These are phyloP conservation scores for Xiphias gladius DNA, from an alignment of 2,113 vertebrate species.

Conservation along the genomic window DNA sequence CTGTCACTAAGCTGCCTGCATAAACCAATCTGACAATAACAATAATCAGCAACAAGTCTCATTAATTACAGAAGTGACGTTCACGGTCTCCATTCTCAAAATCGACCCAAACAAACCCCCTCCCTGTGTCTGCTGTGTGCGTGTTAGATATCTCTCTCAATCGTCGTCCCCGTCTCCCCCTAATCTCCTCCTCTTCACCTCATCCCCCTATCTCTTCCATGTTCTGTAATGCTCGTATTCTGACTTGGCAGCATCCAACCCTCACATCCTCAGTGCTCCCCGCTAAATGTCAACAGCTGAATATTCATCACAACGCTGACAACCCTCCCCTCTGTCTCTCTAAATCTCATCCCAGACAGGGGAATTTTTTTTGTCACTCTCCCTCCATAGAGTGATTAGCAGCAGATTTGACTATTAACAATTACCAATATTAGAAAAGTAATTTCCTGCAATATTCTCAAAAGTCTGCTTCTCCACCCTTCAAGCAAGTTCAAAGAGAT, in stretches of 20 bases:
- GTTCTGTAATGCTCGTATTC: conserved; percentile 74
- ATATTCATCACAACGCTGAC: conserved; percentile 79
- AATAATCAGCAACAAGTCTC: conserved; percentile 72
- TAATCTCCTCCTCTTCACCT: conserved; percentile 57
- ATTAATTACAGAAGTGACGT: conserved; percentile 71
- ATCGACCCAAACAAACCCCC: conserved; percentile 46
- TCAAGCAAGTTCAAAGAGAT: conserved; percentile 23
- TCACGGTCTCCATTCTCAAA: conserved; percentile 59
- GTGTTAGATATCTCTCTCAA: conserved; percentile 48
- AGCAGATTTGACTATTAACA: conserved; percentile 74
- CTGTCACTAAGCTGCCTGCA: conserved; percentile 63
- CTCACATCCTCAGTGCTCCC: conserved; percentile 61
- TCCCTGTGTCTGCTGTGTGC: conserved; percentile 38
- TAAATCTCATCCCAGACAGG: conserved; percentile 67
- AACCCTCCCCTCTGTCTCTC: conserved; percentile 56
- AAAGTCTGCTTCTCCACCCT: conserved; percentile 58
- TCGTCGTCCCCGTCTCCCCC: conserved; percentile 39
- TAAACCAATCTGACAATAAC: conserved; percentile 73
- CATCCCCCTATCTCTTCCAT: conserved; percentile 57
- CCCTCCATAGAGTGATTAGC: conserved; percentile 69
- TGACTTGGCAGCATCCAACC: conserved; percentile 72
- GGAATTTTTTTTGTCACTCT: conserved; percentile 7
- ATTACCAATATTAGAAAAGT: conserved; percentile 71
- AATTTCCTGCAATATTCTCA: conserved; percentile 61
- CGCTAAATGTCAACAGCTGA: conserved; percentile 82